Percentiles rank a stretch among this genome's conserved stretches.
These are phyloP conservation scores for Caenorhabditis briggsae DNA, from an alignment of 1,140 invertebrate species.

Conservation along the genomic window DNA sequence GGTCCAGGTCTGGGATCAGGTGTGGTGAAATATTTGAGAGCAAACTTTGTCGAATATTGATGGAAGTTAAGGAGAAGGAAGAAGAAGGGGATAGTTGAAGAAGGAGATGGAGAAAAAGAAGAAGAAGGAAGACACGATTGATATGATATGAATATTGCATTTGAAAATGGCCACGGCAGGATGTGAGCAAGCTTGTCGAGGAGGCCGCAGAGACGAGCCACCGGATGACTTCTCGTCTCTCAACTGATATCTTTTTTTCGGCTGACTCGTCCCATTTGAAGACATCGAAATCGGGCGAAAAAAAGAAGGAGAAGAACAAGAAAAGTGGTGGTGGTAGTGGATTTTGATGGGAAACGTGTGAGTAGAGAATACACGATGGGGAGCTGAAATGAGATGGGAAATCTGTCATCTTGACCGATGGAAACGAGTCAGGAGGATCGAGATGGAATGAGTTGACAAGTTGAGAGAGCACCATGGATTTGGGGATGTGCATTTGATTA, in stretches of 20 bases:
- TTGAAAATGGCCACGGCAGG: conserved; percentile 50
- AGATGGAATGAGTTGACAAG: too few species aligned
- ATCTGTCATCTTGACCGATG: too few species aligned
- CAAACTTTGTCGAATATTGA: conserved; percentile 30
- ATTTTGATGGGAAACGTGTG: conserved; percentile 33
- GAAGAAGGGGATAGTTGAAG: conserved; percentile 7
- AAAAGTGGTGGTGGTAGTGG: neutral
- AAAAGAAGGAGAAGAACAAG: neutral
- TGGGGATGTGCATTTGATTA: too few species aligned
- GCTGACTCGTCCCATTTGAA: conserved; percentile 5
- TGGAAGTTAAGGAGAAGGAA: conserved; percentile 14
- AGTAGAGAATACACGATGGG: neutral
- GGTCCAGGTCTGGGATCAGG: neutral
- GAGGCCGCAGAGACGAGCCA: conserved; percentile 21
- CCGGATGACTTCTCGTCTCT: conserved; percentile 54
- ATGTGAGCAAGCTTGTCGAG: conserved; percentile 45
- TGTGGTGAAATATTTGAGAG: conserved; percentile 35
- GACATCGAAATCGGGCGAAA: conserved; percentile 4
- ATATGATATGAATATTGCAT: conserved; percentile 55
- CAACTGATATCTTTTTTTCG: conserved; percentile 51
- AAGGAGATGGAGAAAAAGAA: conserved; percentile 1
- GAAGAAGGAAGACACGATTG: conserved; percentile 32
- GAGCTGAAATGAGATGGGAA: neutral
- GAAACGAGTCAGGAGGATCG: too few species aligned
- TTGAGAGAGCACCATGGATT: too few species aligned